Conservation (phyloP, 2,797 vertebrate species). For the Phoxinus dragarum region DNA sequence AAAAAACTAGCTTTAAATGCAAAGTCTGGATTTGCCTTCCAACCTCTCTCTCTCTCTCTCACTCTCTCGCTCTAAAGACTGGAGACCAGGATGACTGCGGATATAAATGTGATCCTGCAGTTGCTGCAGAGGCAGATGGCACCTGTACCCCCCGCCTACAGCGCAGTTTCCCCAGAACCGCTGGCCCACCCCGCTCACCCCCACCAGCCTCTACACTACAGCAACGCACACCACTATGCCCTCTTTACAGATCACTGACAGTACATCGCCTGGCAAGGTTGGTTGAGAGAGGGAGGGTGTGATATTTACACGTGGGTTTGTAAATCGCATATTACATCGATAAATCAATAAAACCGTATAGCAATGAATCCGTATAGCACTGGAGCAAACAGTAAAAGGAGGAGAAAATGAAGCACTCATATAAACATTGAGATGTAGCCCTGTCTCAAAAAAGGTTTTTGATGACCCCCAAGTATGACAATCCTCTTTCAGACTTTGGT, state of each 20-base stretch:
- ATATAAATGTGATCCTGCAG: constrained; percentile 93
- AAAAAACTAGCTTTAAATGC: not conserved
- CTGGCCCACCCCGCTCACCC: constrained; percentile 69
- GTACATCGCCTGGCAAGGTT: constrained; percentile 58
- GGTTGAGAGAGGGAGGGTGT: not conserved
- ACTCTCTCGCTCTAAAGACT: constrained; percentile 75
- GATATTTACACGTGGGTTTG: not conserved
- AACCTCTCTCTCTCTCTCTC: not conserved
- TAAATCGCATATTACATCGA: not conserved
- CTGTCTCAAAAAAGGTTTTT: not conserved
- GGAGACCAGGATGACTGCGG: constrained; percentile 94
- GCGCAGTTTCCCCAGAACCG: constrained; percentile 80
- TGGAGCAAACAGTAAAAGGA: not conserved
- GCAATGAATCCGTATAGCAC: not conserved
- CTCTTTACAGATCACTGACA: constrained; percentile 69
- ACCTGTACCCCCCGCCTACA: constrained; percentile 87
- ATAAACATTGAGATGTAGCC: not conserved
- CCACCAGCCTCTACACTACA: constrained; percentile 71
- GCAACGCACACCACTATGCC: constrained; percentile 67
- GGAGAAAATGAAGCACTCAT: not conserved
- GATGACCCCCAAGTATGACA: not conserved
- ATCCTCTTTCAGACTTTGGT: not conserved
- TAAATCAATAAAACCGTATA: not conserved
- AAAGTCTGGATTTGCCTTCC: not conserved
- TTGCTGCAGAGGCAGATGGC: constrained; percentile 91